These are phyloP conservation scores for Nannoperca australis DNA, from an alignment of 2,797 vertebrate species.

Conservation along the genomic window DNA sequence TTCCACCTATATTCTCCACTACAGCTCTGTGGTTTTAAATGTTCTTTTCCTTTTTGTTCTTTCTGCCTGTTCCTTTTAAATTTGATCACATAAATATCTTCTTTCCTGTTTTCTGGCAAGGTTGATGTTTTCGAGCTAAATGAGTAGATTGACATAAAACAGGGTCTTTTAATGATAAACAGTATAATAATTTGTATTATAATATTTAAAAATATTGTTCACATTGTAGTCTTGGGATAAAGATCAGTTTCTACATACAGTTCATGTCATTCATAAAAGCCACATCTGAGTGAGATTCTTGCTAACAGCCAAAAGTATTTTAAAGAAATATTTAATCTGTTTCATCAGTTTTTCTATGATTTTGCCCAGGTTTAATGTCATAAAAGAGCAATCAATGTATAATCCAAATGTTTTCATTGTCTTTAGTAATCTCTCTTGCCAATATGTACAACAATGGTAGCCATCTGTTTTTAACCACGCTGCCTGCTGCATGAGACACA, in stretches of 20 bases:
- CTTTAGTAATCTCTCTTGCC: slow-evolving; percentile 5
- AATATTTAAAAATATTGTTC: background rate
- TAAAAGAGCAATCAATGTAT: slow-evolving; percentile 8
- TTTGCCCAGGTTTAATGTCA: background rate
- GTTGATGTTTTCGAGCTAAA: background rate
- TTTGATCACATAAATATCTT: background rate
- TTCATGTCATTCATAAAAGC: background rate
- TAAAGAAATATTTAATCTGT: background rate
- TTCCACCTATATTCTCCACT: background rate
- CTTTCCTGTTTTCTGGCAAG: too few species aligned
- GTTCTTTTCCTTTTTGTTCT: background rate
- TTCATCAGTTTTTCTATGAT: background rate
- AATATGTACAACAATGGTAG: background rate
- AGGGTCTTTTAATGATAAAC: background rate
- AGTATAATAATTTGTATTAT: too few species aligned
- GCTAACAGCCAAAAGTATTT: background rate
- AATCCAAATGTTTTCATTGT: slow-evolving; percentile 4
- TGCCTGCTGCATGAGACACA: slow-evolving; percentile 18
- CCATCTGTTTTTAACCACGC: background rate
- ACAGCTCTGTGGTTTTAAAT: background rate
- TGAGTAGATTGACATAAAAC: background rate
- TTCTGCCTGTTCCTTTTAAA: background rate
- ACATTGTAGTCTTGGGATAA: background rate
- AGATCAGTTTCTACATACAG: background rate
- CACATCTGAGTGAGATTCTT: background rate